Base-by-base conservation (phyloP, 2,888 invertebrate genomes). In the Pteria penguin region DNA sequence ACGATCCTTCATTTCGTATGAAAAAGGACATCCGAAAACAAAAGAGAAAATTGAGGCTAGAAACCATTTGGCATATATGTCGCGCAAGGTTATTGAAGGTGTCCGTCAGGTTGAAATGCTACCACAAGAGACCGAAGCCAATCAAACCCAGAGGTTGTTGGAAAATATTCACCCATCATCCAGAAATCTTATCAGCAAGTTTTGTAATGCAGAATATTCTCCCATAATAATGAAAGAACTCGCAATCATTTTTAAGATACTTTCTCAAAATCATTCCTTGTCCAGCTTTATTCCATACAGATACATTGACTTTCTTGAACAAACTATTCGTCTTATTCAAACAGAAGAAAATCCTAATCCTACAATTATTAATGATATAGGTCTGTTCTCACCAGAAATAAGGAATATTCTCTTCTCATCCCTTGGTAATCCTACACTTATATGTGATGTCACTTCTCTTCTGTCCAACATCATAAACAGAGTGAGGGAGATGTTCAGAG, bases 311-410 rank as follows among this genome's bases (percentile, higher is more conserved):
- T 3, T 68, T 11, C 31, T 68, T 1, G 8, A n/a, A n/a, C 11
- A 45, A 8, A 45, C 45, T 18, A 8, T 45, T 45, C 11, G 18
- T 8, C 45, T 45, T 45, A 8, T 45, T 8, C 18, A 14, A 8
- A 45, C 8, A 8, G 45, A 45, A 45, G 18, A 45, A 14, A 14
- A 14, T 18, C 45, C 45, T 14, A 45, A 45, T 45, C 45, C 45
- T 8, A 14, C 45, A 8, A 45, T 45, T 45, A 8, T 66, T 11
- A 66, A 52, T 24, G 24, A 45, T 5, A 18, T 14, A 52, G 33
- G 52, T 66, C 45, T 24, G n/a, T 66, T 66, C 54, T 66, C 66
- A 26, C 66, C 66, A 26, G 66, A 66, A 52, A 54, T 66, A 18
- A 2, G 54, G 26, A 29, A 52, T 52, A 5, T 54, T 52, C 14